phyloP scores from a whole-genome alignment of 2,888 invertebrate species.

The Drosophila mayaguana region DNA sequence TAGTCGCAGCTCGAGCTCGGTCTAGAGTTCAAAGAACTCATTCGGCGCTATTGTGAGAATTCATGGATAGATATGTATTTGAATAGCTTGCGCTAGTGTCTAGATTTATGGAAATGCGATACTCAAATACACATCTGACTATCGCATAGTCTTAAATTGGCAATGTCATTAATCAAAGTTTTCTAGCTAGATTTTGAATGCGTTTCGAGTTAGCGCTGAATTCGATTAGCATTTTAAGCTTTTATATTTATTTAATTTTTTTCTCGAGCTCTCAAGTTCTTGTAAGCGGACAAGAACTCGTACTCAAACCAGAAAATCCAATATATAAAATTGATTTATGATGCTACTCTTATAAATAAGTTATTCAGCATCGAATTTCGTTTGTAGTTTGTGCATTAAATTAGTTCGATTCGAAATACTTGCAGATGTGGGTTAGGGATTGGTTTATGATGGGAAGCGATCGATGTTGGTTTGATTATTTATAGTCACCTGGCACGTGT shows the following conservation, averaged over 20 bases:
- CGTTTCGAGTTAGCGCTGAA: slow-evolving; percentile 35
- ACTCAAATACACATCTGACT: slow-evolving; percentile 52
- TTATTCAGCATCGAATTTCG: neutral
- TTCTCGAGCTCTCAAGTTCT: slow-evolving; percentile 15
- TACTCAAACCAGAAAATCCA: slow-evolving; percentile 4
- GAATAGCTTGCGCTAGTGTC: slow-evolving; percentile 48
- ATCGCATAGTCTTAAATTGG: slow-evolving; percentile 51
- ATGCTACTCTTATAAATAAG: neutral
- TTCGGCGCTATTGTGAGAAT: slow-evolving; percentile 69
- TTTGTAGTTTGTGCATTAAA: slow-evolving; percentile 1
- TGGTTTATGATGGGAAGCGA: neutral
- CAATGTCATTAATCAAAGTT: slow-evolving; percentile 66
- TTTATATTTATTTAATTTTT: neutral
- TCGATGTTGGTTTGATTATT: neutral
- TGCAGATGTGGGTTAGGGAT: slow-evolving; percentile 19
- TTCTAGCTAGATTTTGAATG: slow-evolving; percentile 14
- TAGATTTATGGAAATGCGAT: slow-evolving; percentile 69
- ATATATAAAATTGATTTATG: slow-evolving; percentile 4
- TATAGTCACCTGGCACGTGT: slow-evolving; percentile 7
- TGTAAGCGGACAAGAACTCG: slow-evolving; percentile 8
- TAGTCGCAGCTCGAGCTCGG: slow-evolving; percentile 49
- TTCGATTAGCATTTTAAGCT: slow-evolving; percentile 52
- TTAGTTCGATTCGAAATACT: neutral
- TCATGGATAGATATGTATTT: slow-evolving; percentile 69
- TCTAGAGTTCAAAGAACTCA: slow-evolving; percentile 73